These are phyloP conservation scores for Thera britannica DNA, from an alignment of 2,888 invertebrate species.

Conservation along the genomic window DNA sequence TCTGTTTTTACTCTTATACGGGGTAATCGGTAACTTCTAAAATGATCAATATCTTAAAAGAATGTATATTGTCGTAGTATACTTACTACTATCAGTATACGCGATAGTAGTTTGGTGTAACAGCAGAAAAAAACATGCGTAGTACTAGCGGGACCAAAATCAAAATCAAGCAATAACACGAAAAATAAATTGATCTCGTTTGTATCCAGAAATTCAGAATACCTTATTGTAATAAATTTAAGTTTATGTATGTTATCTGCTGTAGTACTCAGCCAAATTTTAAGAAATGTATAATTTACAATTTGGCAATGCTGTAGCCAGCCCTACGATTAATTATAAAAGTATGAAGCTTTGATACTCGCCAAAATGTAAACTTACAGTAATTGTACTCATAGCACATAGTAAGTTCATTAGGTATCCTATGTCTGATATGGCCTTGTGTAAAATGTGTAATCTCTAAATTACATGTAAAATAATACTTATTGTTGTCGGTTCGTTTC, in stretches of 20 bases:
- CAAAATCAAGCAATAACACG: slow-evolving; percentile 3
- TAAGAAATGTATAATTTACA: not conserved
- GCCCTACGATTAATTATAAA: slow-evolving; percentile 21
- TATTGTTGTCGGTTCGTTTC: slow-evolving; percentile 59
- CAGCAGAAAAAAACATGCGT: not conserved
- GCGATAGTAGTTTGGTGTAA: too few species aligned
- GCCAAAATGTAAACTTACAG: not conserved
- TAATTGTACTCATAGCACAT: slow-evolving; percentile 16
- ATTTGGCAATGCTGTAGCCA: slow-evolving; percentile 20
- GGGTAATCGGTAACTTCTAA: too few species aligned
- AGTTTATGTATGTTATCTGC: not conserved
- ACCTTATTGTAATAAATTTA: not conserved
- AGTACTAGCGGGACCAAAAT: slow-evolving; percentile 23
- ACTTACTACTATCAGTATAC: too few species aligned
- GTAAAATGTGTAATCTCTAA: slow-evolving; percentile 66
- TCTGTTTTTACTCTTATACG: too few species aligned
- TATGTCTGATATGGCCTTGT: slow-evolving; percentile 74
- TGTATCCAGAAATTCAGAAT: slow-evolving; percentile 2
- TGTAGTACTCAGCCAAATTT: not conserved
- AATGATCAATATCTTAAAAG: too few species aligned
- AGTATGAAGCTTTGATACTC: not conserved
- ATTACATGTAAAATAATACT: slow-evolving; percentile 42
- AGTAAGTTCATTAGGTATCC: slow-evolving; percentile 30
- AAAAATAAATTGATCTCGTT: slow-evolving; percentile 9
- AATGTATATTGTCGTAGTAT: too few species aligned